Conservation (phyloP, 92 coral and sea anemone species). For the Palythoa grandis region DNA sequence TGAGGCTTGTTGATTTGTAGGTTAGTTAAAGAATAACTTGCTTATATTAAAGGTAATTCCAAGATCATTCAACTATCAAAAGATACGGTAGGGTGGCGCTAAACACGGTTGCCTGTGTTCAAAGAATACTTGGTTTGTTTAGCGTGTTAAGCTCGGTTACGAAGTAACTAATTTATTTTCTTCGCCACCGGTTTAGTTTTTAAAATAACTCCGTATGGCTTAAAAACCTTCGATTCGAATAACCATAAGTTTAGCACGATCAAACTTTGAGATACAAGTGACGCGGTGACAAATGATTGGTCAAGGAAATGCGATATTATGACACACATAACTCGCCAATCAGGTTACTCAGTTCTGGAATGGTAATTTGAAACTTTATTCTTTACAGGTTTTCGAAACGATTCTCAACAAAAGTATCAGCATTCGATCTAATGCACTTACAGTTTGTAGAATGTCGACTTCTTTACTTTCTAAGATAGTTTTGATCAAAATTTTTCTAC, state of each 20-base stretch:
- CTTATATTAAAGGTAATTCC: neutral
- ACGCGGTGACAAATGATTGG: conserved; percentile 10
- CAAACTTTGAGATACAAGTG: neutral
- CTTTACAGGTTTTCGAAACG: neutral
- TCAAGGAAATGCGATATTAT: neutral
- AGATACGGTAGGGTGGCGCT: neutral
- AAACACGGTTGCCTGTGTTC: neutral
- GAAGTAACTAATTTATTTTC: neutral
- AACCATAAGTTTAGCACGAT: neutral
- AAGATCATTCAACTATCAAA: neutral
- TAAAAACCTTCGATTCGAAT: neutral
- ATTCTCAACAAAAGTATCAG: neutral
- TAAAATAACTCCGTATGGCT: neutral
- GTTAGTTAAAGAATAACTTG: neutral
- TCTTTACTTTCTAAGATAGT: too few relatives aligned
- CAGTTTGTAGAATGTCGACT: too few relatives aligned
- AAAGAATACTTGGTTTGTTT: neutral
- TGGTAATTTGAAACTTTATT: neutral
- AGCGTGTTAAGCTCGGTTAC: neutral
- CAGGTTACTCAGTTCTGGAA: neutral
- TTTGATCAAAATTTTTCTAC: too few relatives aligned
- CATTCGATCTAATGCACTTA: too few relatives aligned
- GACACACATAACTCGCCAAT: neutral
- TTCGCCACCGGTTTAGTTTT: neutral
- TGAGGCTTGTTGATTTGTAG: neutral